Evolutionary conservation across 2,797 vertebrate species (phyloP), one percentile per base, ranked within the genome.

Genomic region (Spheniscus humboldti): DNA sequence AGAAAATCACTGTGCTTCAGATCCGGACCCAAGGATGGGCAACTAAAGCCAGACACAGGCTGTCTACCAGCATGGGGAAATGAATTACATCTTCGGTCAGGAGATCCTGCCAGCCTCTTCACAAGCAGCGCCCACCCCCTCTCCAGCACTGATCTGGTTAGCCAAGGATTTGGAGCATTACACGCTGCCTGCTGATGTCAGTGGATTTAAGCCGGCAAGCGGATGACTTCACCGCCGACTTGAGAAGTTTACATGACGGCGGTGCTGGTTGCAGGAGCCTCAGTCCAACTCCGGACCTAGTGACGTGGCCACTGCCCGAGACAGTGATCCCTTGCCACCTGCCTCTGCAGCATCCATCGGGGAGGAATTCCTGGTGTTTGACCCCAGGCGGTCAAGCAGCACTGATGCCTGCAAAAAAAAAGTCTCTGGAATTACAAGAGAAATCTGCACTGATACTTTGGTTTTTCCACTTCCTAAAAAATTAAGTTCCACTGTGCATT

Each of bases 191-290:
- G 31, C 28, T 88, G 69, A 63, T 60, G 72, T 45, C 67, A 72
- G 30, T 0, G 4, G 50, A 67, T 39, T 88, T 64, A 35, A 86
- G 57, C 23, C 12, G 8, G 43, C 10, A 20, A 55, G 47, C 8
- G 10, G 57, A 78, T 1, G 12, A 78, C 20, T 41, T 74, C 24
- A 28, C 37, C 4, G 5, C n/a, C 2, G 10, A 67, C 31, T 55
- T 62, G 17, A 57, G 39, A 88, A 52, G 39, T 72, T 55, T 48
- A 12, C 28, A 10, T 10, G 27, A 50, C 1, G 2, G 30, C 2
- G 1, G 33, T 20, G n/a, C 50, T 50, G 23, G 11, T 13, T 0
- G 0, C 53, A 33, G 45, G 16, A 53, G 52, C 47, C 63, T 71
- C 52, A 37, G 55, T 22, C 43, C 80, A 56, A 37, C 17, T 30